A percentile compares a stretch with the other conserved stretches of the same genome.
These are phyloP conservation scores for Eufriesea mexicana DNA, from an alignment of 1,140 invertebrate species.

Conservation along the genomic window DNA sequence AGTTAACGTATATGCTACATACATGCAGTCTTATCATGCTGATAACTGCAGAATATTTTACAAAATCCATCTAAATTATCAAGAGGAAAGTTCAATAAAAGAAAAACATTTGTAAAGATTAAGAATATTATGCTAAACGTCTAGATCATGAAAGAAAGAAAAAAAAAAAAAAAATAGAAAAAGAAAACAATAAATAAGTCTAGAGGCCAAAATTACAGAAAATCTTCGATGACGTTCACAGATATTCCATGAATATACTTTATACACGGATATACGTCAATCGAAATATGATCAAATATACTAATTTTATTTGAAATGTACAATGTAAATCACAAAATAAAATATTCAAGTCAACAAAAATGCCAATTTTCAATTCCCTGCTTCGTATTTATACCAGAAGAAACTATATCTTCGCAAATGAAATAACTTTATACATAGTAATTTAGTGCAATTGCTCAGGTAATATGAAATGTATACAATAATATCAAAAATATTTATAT, in stretches of 20 bases:
- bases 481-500: not conserved
- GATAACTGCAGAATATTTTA: slow-evolving; percentile 14
- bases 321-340: not conserved
- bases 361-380: not conserved
- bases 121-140: not conserved
- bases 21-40: not conserved
- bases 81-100: not conserved
- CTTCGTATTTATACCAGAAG: too few species aligned
- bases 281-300: not conserved
- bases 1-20: not conserved
- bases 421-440: too few species aligned
- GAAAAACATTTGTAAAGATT: not conserved
- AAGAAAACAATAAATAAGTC: not conserved
- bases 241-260: too few species aligned
- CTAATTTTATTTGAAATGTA: not conserved
- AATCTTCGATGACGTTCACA: too few species aligned
- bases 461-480: not conserved
- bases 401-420: too few species aligned
- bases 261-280: too few species aligned
- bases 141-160: not conserved
- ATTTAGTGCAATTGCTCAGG: too few species aligned
- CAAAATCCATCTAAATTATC: slow-evolving; percentile 2
- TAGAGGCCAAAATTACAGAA: not conserved
- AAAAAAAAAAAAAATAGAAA: too few species aligned
- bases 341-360: not conserved